These are phyloP conservation scores for Trissoscelio sp. DNA, from an alignment of 2,888 invertebrate genomes.

Conservation along the genomic window DNA sequence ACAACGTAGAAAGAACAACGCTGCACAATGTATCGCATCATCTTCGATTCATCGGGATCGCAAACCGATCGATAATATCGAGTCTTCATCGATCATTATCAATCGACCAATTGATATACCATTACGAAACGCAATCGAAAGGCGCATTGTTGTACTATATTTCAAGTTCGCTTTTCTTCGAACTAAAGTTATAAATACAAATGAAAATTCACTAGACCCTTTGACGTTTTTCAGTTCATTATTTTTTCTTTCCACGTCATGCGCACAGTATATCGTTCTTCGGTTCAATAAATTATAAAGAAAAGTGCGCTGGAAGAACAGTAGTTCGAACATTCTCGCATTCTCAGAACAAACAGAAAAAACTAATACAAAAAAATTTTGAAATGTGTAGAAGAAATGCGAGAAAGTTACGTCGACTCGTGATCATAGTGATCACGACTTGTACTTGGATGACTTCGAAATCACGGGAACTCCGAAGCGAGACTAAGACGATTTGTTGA, in stretches of 20 bases:
- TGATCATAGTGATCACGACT: conserved; percentile 27
- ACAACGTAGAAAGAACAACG: conserved; percentile 52
- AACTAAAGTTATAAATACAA: conserved; percentile 81
- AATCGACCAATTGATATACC: conserved; percentile 10
- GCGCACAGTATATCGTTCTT: conserved; percentile 53
- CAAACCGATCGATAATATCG: conserved; percentile 34
- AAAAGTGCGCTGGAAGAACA: conserved; percentile 68
- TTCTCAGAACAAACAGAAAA: conserved; percentile 10
- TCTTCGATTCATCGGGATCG: too few relatives aligned
- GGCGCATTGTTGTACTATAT: conserved; percentile 79
- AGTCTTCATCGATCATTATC: conserved; percentile 25
- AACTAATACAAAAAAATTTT: background rate
- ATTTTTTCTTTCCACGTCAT: conserved; percentile 71
- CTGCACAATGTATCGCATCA: conserved; percentile 60
- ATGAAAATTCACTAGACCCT: conserved; percentile 64
- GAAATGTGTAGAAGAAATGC: conserved; percentile 18
- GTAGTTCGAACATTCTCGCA: conserved; percentile 54
- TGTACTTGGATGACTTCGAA: conserved; percentile 51
- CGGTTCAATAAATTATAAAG: conserved; percentile 72
- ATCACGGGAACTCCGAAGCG: conserved; percentile 1
- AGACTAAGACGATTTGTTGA: conserved; percentile 30
- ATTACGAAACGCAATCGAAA: conserved; percentile 61
- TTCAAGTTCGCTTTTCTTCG: conserved; percentile 80
- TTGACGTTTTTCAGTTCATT: conserved; percentile 54
- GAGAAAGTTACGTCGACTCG: conserved; percentile 40